Conservation (phyloP, 1,140 invertebrate species). For the Zaprionus inermis region DNA sequence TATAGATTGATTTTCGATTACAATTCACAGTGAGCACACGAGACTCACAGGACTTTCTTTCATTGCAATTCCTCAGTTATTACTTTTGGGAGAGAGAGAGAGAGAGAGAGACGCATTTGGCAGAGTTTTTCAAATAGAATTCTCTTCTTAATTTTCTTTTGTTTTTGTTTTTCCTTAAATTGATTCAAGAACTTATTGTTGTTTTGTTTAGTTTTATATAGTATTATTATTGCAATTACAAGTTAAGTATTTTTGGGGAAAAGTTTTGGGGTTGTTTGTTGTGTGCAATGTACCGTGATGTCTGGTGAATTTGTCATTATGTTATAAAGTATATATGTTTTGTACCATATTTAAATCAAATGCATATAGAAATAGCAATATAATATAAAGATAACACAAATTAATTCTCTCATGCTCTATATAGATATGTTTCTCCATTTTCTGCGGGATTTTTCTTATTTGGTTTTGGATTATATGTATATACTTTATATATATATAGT, state of each 20-base stretch:
- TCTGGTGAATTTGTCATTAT: conserved; percentile 34
- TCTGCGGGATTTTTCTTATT: conserved; percentile 3
- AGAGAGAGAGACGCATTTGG: conserved; percentile 11
- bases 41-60: conserved; percentile 50
- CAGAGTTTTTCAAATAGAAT: neutral
- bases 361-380: conserved; percentile 25
- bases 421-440: conserved; percentile 1
- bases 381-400: conserved; percentile 25
- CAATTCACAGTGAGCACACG: conserved; percentile 31
- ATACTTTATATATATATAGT: conserved; percentile 34
- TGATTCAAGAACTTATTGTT: conserved; percentile 6
- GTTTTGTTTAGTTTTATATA: conserved; percentile 9
- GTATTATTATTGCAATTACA: conserved; percentile 11
- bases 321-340: conserved; percentile 10
- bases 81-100: neutral
- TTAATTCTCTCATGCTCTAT: conserved; percentile 37
- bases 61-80: conserved; percentile 14
- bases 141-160: neutral
- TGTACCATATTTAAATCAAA: conserved; percentile 22
- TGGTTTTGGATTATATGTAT: conserved; percentile 27
- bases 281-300: conserved; percentile 47
- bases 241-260: conserved; percentile 9
- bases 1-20: conserved; percentile 21
- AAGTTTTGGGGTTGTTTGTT: neutral
- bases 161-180: conserved; percentile 17